A percentile compares a stretch with the other conserved stretches of the same genome.
phyloP scores from a whole-genome alignment of 2,113 vertebrate species.

The Camelus bactrianus region DNA sequence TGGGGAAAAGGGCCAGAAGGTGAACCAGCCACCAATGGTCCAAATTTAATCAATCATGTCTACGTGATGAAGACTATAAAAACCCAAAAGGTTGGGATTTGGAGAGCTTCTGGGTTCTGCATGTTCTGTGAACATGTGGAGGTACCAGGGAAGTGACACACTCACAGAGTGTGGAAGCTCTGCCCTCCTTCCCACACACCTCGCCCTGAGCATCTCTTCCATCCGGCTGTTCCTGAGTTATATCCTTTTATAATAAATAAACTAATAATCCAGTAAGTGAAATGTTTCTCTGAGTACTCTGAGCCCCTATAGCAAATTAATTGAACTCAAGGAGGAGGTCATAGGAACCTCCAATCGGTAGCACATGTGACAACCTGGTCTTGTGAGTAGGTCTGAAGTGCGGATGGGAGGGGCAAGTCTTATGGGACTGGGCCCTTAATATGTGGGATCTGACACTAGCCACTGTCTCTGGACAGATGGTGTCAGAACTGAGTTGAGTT shows the following conservation, averaged over 20 bases:
- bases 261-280: not conserved
- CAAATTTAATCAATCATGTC: not conserved
- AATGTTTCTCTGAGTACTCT: not conserved
- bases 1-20: not conserved
- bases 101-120: not conserved
- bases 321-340: not conserved
- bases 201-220: not conserved
- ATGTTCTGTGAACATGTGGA: not conserved
- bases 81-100: not conserved
- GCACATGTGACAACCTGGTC: not conserved
- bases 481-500: not conserved
- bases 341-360: not conserved
- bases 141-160: not conserved
- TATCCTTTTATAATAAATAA: not conserved
- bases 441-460: not conserved
- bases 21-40: not conserved
- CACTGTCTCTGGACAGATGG: not conserved
- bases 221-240: not conserved
- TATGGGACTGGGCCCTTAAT: not conserved
- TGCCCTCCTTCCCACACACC: not conserved
- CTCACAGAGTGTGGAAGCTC: not conserved
- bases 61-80: not conserved
- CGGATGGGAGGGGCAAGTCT: not conserved
- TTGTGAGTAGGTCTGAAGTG: not conserved
- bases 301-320: not conserved